These are phyloP conservation scores for Apistogramma diplotaenia DNA, from an alignment of 2,113 vertebrate genomes.

Conservation along the genomic window DNA sequence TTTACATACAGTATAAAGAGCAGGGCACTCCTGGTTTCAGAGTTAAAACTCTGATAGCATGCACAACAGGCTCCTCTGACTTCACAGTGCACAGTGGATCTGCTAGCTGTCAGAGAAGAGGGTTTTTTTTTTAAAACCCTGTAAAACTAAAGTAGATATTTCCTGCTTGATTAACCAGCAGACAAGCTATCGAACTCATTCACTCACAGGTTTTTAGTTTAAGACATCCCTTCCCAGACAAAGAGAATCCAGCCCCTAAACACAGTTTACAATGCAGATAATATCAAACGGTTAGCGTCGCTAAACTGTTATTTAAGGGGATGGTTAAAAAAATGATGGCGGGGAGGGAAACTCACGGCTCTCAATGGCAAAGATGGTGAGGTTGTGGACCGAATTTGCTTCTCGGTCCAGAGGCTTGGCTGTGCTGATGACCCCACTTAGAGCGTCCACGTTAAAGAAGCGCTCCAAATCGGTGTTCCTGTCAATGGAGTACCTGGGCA, in stretches of 20 bases:
- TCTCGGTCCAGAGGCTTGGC: constrained; percentile 93
- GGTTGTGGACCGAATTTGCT: constrained; percentile 90
- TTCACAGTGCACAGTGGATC: not conserved
- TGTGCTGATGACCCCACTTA: constrained; percentile 90
- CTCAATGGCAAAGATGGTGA: constrained; percentile 95
- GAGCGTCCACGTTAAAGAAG: constrained; percentile 94
- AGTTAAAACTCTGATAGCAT: not conserved
- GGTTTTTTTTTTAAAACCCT: not conserved
- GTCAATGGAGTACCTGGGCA: constrained; percentile 92
- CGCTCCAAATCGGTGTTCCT: constrained; percentile 96
- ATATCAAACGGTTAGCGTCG: not conserved
- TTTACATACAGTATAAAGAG: not conserved
- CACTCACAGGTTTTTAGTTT: not conserved
- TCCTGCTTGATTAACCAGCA: not conserved
- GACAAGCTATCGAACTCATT: not conserved
- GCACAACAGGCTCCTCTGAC: not conserved
- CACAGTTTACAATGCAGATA: not conserved
- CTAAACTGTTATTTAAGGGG: not conserved
- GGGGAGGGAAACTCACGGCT: constrained; percentile 84
- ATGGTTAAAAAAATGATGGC: not conserved
- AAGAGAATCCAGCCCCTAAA: not conserved
- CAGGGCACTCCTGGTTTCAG: not conserved
- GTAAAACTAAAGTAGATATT: not conserved
- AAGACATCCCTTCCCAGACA: not conserved
- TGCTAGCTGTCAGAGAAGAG: not conserved